Percentiles rank a stretch among this genome's conserved stretches.
Conservation (phyloP, 2,888 invertebrate genomes). For the Aphrophora alni region DNA sequence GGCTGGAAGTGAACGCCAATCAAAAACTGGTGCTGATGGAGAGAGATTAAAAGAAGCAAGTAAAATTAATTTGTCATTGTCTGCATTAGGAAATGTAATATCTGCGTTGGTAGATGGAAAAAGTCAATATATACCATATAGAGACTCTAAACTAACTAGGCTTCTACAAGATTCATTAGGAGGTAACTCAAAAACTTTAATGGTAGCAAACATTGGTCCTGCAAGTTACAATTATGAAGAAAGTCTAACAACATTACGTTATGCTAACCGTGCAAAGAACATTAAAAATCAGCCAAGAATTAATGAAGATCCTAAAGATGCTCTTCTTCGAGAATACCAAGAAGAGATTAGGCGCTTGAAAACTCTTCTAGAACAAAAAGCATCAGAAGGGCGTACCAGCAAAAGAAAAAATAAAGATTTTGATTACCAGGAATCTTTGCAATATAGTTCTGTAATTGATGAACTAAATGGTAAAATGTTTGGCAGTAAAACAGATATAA, state of each 20-base stretch:
- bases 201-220: constrained; percentile 99
- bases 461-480: not conserved
- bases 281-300: constrained; percentile 98
- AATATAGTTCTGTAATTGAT: not conserved
- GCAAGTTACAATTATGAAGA: constrained; percentile 98
- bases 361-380: not conserved
- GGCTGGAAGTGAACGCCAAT: constrained; percentile 97
- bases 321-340: constrained; percentile 93
- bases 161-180: constrained; percentile 92
- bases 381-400: not conserved
- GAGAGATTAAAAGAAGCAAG: constrained; percentile 94
- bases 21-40: constrained; percentile 92
- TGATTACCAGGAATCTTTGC: not conserved
- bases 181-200: constrained; percentile 98
- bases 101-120: constrained; percentile 93
- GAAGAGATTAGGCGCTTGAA: constrained; percentile 84
- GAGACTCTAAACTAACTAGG: constrained; percentile 96
- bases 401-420: not conserved
- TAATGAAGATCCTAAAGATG: constrained; percentile 99
- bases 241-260: constrained; percentile 93
- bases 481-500: not conserved
- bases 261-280: constrained; percentile 96
- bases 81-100: constrained; percentile 98
- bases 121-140: constrained; percentile 94
- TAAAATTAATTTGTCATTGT: constrained; percentile 95